Evolutionary conservation across 2,797 vertebrate species (phyloP).

Genomic region (Helarctos malayanus): DNA sequence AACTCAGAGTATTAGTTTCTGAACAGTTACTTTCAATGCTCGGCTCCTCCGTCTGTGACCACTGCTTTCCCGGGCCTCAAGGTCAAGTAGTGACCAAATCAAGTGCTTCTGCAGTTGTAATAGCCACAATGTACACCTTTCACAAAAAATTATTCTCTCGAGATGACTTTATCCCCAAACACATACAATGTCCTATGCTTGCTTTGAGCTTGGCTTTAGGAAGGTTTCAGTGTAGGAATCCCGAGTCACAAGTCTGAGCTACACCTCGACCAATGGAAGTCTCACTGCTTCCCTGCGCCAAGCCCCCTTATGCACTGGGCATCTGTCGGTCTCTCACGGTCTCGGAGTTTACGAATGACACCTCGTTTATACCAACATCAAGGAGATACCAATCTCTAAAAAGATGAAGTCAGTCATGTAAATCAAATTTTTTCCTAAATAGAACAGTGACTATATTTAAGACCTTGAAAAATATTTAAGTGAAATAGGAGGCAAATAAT

Average conservation of each 20-base stretch:
- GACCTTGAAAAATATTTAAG: not conserved
- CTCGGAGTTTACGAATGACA: not conserved
- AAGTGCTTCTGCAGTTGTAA: not conserved
- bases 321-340: not conserved
- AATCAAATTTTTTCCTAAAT: not conserved
- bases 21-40: not conserved
- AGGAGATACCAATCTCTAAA: not conserved
- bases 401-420: not conserved
- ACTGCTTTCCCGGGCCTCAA: not conserved
- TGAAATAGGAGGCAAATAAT: not conserved
- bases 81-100: not conserved
- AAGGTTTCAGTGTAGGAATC: not conserved
- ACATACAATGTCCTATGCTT: not conserved
- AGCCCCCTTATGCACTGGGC: not conserved
- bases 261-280: not conserved
- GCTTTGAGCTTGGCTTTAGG: not conserved
- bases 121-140: not conserved
- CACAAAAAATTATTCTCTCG: conserved; percentile 6
- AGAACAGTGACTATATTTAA: not conserved
- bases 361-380: not conserved
- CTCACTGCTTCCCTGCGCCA: not conserved
- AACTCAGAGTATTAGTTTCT: not conserved
- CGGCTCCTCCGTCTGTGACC: not conserved
- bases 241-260: not conserved
- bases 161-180: not conserved